Evolutionary conservation across 2,113 vertebrate genomes (phyloP).

Genomic region (Pelecanoides urinatrix): DNA sequence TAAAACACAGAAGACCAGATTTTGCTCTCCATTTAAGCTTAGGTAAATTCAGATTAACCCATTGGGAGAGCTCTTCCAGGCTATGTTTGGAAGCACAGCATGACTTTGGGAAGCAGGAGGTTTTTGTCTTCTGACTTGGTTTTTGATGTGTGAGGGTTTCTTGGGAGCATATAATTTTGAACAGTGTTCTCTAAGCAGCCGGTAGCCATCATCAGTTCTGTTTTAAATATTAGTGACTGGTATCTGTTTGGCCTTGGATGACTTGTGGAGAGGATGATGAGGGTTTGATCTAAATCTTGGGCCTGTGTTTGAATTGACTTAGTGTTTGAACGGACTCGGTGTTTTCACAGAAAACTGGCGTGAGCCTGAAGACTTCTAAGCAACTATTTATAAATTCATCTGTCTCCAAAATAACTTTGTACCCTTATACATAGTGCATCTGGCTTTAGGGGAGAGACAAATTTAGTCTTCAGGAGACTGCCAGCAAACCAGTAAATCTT

Average conservation of each 20-base stretch:
- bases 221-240: neutral
- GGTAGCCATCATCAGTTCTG: neutral
- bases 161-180: neutral
- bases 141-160: neutral
- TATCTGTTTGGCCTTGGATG: neutral
- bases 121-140: neutral
- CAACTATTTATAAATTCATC: neutral
- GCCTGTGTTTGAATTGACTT: neutral
- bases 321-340: neutral
- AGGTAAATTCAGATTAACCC: neutral
- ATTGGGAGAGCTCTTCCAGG: neutral
- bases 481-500: neutral
- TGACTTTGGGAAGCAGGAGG: neutral
- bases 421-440: neutral
- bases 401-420: neutral
- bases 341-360: neutral
- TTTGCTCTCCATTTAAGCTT: neutral
- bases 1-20: neutral
- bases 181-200: neutral
- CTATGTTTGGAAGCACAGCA: neutral
- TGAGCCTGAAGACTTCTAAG: neutral
- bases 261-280: neutral
- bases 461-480: neutral
- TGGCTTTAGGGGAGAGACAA: neutral
- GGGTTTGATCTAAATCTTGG: neutral